A percentile compares a stretch with the other conserved stretches of the same genome.
Evolutionary conservation across 1,140 invertebrate genomes (phyloP).

Genomic region (Drosophila pseudoananassae): DNA sequence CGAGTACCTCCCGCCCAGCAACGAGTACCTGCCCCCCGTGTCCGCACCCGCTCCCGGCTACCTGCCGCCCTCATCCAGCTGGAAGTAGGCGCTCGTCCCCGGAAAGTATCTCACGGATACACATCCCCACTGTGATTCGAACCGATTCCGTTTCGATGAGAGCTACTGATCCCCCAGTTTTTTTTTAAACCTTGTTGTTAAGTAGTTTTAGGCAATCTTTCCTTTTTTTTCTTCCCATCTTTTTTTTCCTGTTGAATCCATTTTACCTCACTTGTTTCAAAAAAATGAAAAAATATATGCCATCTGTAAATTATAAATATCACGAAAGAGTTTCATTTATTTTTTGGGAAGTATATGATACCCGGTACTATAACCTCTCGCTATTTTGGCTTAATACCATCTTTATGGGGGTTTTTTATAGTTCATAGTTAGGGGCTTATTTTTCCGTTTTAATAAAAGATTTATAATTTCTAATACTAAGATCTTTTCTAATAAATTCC

Average conservation of each 20-base stretch:
- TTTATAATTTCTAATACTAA: no score
- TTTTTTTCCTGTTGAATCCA: constrained; percentile 67
- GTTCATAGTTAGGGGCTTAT: no score
- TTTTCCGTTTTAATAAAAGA: no score
- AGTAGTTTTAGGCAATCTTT: constrained; percentile 64
- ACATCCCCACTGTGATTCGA: constrained; percentile 55
- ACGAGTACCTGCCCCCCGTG: constrained; percentile 56
- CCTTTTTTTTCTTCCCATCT: constrained; percentile 58
- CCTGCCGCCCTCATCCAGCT: constrained; percentile 65
- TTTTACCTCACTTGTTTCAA: constrained; percentile 20
- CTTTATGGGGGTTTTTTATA: no score
- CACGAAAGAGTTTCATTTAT: not conserved
- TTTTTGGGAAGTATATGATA: not conserved
- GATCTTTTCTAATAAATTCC: no score
- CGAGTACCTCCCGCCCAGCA: constrained; percentile 55
- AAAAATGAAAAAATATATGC: constrained; percentile 28
- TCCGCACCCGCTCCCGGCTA: constrained; percentile 55
- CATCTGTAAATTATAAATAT: constrained; percentile 44
- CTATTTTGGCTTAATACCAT: no score
- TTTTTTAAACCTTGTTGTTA: constrained; percentile 43
- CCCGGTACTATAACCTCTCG: not conserved
- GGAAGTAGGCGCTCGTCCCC: constrained; percentile 46
- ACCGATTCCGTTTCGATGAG: constrained; percentile 21
- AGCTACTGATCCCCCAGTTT: constrained; percentile 36
- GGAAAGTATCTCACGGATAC: not conserved